Conservation (phyloP, 2,113 vertebrate genomes). For the Oreochromis tanganicae region DNA sequence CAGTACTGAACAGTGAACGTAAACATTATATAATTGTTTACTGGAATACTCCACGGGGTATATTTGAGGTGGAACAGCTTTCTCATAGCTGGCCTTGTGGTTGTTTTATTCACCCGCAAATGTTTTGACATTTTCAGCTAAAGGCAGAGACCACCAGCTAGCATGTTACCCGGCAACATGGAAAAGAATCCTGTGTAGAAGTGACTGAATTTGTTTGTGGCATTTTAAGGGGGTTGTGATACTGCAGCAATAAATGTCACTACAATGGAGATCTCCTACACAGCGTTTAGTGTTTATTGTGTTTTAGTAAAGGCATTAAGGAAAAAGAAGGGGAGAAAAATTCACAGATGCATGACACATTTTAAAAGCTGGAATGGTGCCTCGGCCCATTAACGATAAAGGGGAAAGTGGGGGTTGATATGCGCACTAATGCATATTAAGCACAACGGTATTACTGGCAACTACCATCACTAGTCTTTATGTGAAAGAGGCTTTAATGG, state of each 20-base stretch:
- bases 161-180: background rate
- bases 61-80: background rate
- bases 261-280: background rate
- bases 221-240: background rate
- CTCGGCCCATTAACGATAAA: constrained; percentile 48
- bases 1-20: background rate
- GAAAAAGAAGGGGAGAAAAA: constrained; percentile 24
- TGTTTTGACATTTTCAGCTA: background rate
- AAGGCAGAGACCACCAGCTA: background rate
- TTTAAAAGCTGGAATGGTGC: constrained; percentile 50
- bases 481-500: constrained; percentile 62
- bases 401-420: constrained; percentile 43
- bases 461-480: constrained; percentile 52
- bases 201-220: background rate
- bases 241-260: background rate
- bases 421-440: constrained; percentile 62
- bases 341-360: constrained; percentile 34
- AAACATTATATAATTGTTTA: background rate
- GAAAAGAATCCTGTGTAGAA: background rate
- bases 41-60: background rate
- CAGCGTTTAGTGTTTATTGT: constrained; percentile 1
- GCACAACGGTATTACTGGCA: constrained; percentile 53
- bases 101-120: background rate
- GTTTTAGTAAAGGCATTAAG: constrained; percentile 4
- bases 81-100: background rate